phyloP scores from a whole-genome alignment of 1,140 invertebrate species.

The Frieseomelitta varia region DNA sequence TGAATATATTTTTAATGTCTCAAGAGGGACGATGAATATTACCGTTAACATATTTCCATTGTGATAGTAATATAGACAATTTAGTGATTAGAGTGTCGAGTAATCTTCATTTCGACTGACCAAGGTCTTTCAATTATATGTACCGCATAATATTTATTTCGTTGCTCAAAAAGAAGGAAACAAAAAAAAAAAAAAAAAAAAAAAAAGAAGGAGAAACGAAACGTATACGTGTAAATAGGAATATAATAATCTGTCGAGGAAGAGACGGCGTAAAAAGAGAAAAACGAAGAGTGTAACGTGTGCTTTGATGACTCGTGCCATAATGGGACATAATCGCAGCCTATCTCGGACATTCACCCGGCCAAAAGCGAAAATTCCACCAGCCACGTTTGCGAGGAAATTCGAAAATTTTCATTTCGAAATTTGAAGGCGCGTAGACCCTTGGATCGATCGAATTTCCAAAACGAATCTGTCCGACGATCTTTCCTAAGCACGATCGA shows the following conservation, averaged over 20 bases:
- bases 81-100: constrained; percentile 6
- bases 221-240: not conserved
- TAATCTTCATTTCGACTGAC: constrained; percentile 27
- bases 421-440: constrained; percentile 5
- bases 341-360: constrained; percentile 19
- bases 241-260: not conserved
- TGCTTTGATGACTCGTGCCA: constrained; percentile 33
- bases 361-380: not conserved
- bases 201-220: too few relatives aligned
- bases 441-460: constrained; percentile 5
- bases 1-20: too few relatives aligned
- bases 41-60: constrained; percentile 14
- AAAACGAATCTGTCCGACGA: constrained; percentile 23
- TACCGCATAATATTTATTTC: constrained; percentile 40
- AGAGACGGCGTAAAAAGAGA: not conserved
- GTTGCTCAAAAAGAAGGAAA: constrained; percentile 27
- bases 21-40: not conserved
- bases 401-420: not conserved
- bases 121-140: constrained; percentile 26
- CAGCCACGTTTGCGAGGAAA: not conserved
- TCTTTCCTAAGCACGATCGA: constrained; percentile 2
- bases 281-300: not conserved
- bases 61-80: constrained; percentile 40
- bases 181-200: too few relatives aligned
- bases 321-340: constrained; percentile 66